Percentiles rank a stretch among this genome's conserved stretches.
Conservation (phyloP, 2,113 vertebrate genomes). For the Oryzias celebensis region DNA sequence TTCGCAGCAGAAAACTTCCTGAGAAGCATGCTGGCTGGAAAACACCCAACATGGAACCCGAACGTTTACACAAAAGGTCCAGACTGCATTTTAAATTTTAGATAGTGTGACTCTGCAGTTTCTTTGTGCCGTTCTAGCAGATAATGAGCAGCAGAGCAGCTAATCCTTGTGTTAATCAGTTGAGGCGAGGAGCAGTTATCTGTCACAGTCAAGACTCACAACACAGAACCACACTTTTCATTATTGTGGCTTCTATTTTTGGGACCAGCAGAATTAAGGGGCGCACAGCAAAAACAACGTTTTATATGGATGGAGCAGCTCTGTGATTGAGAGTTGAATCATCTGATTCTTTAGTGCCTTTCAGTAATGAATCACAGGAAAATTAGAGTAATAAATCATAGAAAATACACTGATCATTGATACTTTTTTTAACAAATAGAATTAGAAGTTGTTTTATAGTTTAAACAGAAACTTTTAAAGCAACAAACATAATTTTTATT, state of each 20-base stretch:
- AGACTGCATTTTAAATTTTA: not conserved
- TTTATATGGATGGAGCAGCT: not conserved
- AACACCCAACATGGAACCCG: no score
- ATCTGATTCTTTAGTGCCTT: no score
- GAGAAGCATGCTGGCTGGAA: no score
- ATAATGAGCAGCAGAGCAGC: not conserved
- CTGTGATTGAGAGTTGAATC: no score
- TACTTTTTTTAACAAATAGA: no score
- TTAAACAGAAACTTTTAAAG: no score
- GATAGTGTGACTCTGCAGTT: not conserved
- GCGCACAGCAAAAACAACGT: not conserved
- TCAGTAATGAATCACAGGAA: no score
- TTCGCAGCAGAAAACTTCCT: no score
- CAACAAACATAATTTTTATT: no score
- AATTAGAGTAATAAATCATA: no score
- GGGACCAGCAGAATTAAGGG: constrained; percentile 36
- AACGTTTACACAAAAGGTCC: not conserved
- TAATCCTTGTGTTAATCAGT: not conserved
- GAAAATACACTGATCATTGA: no score
- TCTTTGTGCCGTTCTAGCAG: not conserved
- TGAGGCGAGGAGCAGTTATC: not conserved
- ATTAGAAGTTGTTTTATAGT: no score
- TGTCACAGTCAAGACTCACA: constrained; percentile 1
- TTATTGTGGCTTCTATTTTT: constrained; percentile 29
- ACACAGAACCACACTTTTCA: constrained; percentile 13